Evolutionary conservation across 2,113 vertebrate species (phyloP).

Genomic region (Enhydra lutris): DNA sequence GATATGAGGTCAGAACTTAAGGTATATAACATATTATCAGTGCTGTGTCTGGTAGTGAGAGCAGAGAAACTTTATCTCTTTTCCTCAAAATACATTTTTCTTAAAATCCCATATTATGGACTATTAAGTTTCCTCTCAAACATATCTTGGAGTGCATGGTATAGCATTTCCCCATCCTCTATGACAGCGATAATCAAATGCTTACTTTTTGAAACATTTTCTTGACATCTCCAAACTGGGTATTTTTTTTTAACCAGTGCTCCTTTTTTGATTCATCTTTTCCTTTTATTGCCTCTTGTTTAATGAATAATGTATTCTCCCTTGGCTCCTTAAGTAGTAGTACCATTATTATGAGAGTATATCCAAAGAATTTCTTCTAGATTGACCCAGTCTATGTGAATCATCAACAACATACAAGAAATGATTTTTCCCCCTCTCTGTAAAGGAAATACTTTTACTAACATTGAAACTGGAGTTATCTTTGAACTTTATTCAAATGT

Average conservation of each 20-base stretch:
- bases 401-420: background rate
- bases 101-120: background rate
- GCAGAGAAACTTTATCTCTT: background rate
- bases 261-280: background rate
- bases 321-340: constrained; percentile 37
- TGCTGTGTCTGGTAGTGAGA: background rate
- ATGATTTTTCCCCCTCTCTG: background rate
- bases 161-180: background rate
- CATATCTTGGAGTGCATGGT: background rate
- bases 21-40: background rate
- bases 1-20: background rate
- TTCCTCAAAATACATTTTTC: too few relatives aligned
- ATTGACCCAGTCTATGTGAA: background rate
- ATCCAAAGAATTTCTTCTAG: constrained; percentile 40
- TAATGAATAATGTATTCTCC: constrained; percentile 46
- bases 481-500: constrained; percentile 54
- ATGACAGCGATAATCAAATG: background rate
- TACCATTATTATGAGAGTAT: constrained; percentile 30
- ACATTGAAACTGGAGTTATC: background rate
- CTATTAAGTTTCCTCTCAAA: background rate
- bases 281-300: constrained; percentile 16
- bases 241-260: background rate
- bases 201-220: constrained; percentile 17
- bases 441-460: background rate
- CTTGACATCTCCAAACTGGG: background rate